phyloP scores from a whole-genome alignment of 2,113 vertebrate genomes.

The Zeus faber region DNA sequence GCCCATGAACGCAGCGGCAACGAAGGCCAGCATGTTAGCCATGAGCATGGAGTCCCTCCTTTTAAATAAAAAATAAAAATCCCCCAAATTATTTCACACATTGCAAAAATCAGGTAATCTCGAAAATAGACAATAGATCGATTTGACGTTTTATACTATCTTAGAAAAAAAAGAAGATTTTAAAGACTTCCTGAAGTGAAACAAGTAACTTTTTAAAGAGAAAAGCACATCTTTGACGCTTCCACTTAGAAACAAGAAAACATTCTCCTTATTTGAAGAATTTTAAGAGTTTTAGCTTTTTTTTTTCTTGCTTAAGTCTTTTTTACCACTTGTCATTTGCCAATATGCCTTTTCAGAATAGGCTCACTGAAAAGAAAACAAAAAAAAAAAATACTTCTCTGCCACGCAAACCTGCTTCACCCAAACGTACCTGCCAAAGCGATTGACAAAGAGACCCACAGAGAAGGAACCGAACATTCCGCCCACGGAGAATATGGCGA shows the following conservation, averaged over 20 bases:
- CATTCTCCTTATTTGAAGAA: background rate
- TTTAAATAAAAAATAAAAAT: background rate
- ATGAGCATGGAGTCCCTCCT: slow-evolving; percentile 95
- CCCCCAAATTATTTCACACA: too few relatives aligned
- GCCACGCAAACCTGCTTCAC: too few relatives aligned
- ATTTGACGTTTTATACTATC: too few relatives aligned
- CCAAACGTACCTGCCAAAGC: slow-evolving; percentile 87
- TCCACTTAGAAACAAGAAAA: background rate
- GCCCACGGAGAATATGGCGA: slow-evolving; percentile 92
- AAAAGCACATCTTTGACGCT: background rate
- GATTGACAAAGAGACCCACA: slow-evolving; percentile 89
- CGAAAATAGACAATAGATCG: too few relatives aligned
- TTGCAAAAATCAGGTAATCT: too few relatives aligned
- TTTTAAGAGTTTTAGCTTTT: background rate
- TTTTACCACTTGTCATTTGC: too few relatives aligned
- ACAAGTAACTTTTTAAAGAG: background rate
- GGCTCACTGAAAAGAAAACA: too few relatives aligned
- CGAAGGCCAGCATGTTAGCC: slow-evolving; percentile 83
- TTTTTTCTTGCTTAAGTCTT: too few relatives aligned
- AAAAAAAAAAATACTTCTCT: background rate
- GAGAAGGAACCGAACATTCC: slow-evolving; percentile 94
- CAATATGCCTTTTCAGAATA: background rate
- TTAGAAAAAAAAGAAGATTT: too few relatives aligned
- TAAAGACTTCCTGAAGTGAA: too few relatives aligned
- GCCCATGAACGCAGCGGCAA: slow-evolving; percentile 86